Percentiles rank a stretch among this genome's conserved stretches.
phyloP scores from a whole-genome alignment of 2,888 invertebrate species.

The Rhagium mordax region DNA sequence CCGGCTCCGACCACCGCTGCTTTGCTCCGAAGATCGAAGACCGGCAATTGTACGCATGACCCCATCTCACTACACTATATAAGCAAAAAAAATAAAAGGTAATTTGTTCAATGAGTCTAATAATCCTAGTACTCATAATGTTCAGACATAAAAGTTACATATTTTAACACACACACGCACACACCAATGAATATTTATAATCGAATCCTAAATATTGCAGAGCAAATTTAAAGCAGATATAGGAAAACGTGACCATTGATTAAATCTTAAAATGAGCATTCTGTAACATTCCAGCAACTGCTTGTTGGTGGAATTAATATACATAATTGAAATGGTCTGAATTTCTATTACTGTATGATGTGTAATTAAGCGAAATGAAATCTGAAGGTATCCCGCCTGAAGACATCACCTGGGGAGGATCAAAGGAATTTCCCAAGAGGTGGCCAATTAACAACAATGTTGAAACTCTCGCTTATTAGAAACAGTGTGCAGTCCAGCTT shows the following conservation, averaged over 20 bases:
- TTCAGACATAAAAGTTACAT: no score
- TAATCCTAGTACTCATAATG: no score
- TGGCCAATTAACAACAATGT: constrained; percentile 27
- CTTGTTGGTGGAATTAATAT: constrained; percentile 26
- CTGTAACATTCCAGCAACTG: constrained; percentile 14
- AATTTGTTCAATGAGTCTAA: no score
- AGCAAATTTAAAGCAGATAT: no score
- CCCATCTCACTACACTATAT: no score
- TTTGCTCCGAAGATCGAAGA: no score
- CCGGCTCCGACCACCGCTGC: no score
- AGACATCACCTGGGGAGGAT: constrained; percentile 29
- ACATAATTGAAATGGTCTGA: constrained; percentile 26
- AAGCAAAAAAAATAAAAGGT: no score
- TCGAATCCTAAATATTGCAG: no score
- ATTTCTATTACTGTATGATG: constrained; percentile 11
- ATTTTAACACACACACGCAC: no score
- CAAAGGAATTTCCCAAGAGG: constrained; percentile 33
- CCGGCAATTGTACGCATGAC: no score
- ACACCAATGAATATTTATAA: no score
- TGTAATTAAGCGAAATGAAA: constrained; percentile 26
- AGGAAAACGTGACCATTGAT: constrained; percentile 3
- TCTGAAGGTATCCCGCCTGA: constrained; percentile 9
- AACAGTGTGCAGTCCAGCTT: constrained; percentile 16
- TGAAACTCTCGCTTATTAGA: constrained; percentile 13
- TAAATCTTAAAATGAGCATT: neutral